A percentile compares a stretch with the other conserved stretches of the same genome.
Conservation (phyloP, 2,797 vertebrate genomes). For the Gymnothorax javanicus region DNA sequence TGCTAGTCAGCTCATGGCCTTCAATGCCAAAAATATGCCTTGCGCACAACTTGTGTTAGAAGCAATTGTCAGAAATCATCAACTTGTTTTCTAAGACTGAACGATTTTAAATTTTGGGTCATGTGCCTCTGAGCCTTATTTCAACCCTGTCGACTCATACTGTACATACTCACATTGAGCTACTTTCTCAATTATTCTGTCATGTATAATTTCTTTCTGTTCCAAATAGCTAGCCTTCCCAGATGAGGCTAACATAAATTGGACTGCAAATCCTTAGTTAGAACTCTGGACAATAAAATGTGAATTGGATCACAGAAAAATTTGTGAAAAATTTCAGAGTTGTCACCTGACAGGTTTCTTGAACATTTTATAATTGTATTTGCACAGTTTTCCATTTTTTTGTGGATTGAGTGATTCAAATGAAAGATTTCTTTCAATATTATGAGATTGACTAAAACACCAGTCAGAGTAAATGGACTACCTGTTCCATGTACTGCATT, state of each 20-base stretch:
- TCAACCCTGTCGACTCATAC: not conserved
- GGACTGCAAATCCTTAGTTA: not conserved
- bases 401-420: not conserved
- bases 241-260: not conserved
- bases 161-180: not conserved
- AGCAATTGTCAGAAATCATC: not conserved
- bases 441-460: not conserved
- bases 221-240: not conserved
- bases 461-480: not conserved
- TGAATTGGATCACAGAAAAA: not conserved
- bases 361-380: not conserved
- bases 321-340: not conserved
- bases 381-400: not conserved
- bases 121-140: not conserved
- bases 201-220: not conserved
- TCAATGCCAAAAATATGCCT: not conserved
- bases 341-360: not conserved
- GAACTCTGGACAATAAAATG: not conserved
- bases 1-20: not conserved
- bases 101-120: not conserved
- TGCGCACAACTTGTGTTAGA: not conserved
- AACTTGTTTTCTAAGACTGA: not conserved
- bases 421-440: not conserved
- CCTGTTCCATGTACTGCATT: not conserved
- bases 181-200: too few relatives aligned